Conservation (phyloP, 2,888 invertebrate genomes). For the Alentia gelatinosa region DNA sequence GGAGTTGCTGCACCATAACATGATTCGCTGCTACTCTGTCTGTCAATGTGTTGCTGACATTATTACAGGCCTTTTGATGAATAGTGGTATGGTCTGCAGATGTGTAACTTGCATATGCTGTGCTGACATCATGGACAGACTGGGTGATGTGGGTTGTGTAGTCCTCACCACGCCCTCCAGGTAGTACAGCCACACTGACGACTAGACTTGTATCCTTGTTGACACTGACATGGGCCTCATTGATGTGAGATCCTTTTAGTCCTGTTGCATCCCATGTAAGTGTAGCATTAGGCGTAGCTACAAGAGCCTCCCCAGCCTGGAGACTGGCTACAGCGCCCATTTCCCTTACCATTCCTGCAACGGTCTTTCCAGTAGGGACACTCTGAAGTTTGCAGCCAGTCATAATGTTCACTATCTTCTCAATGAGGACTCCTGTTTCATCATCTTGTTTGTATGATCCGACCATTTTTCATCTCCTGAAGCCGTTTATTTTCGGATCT, state of each 20-base stretch:
- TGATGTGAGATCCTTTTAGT: not conserved
- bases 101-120: not conserved
- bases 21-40: not conserved
- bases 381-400: constrained; percentile 4
- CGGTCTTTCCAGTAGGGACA: not conserved
- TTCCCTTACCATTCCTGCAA: not conserved
- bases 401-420: too few relatives aligned
- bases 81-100: not conserved
- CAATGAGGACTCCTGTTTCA: too few relatives aligned
- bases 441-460: too few relatives aligned
- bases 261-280: constrained; percentile 5
- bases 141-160: not conserved
- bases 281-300: not conserved
- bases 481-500: not conserved
- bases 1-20: not conserved
- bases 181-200: not conserved
- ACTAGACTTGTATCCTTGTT: not conserved
- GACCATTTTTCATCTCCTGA: too few relatives aligned
- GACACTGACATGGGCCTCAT: not conserved
- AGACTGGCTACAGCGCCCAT: not conserved
- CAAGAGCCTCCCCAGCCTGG: not conserved
- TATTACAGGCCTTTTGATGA: not conserved
- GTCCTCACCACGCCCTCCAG: not conserved
- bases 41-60: not conserved
- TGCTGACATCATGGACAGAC: not conserved